Evolutionary conservation across 1,140 invertebrate species (phyloP), one percentile per base, ranked within the genome.

Genomic region (Drosophila prosaltans): DNA sequence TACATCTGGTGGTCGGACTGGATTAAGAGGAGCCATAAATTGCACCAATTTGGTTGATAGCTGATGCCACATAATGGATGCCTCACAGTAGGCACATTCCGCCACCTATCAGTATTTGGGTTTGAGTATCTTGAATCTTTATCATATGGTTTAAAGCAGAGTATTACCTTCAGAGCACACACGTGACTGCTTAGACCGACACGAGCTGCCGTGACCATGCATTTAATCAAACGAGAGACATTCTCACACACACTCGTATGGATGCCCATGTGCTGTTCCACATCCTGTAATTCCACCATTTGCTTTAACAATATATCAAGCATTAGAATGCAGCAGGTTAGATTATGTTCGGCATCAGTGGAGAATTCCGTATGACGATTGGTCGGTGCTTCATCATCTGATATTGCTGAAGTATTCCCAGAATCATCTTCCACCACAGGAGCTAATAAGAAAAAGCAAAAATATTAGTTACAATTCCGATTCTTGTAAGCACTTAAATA

Each of bases 321-420:
- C 98, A 99, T 99, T 2, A 99, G 94, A 72, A 99, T 97, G 92
- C 97, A 99, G 86, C 98, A 99, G 3, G 97, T 97, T 6, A 99
- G 93, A 91, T 97, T 97, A 39, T 96, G 93, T 80, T 96, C 96
- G 21, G 94, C 93, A 74, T 95, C 95, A 0, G 94, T 94, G 36
- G 94, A 94, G 72, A 95, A 95, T 89, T 95, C 94, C 24, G 93
- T 93, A 74, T 94, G 94, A 61, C 93, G 92, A n/a, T 93, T 93
- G 2, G 93, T 93, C 9, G 94, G 94, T 1, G 93, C 93, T 92
- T 96, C 94, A 72, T 96, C 96, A 78, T 96, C 96, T 1, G 96
- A 96, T 58, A 96, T 93, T 28, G 94, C 94, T 3, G 95, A 96
- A 3, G 95, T 95, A 69, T 95, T 95, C 11, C 94, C 94, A 0